Conservation (phyloP, 2,888 invertebrate genomes). For the Troides oblongomaculatus region DNA sequence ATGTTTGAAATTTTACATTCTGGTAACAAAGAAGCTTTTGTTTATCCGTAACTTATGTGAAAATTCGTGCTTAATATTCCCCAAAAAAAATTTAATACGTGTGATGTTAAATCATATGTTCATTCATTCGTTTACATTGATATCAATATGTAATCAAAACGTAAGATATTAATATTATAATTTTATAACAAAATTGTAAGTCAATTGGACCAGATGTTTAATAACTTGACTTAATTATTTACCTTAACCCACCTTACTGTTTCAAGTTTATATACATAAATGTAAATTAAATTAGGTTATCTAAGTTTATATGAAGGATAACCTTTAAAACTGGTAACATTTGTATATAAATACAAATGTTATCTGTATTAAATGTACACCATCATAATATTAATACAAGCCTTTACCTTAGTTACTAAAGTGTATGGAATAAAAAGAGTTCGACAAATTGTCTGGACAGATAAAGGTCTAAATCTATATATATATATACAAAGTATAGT, state of each 20-base stretch:
- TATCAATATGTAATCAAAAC: neutral
- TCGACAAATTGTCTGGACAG: neutral
- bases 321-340: slow-evolving; percentile 14
- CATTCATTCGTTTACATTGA: neutral
- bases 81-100: neutral
- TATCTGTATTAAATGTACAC: neutral
- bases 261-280: slow-evolving; percentile 17
- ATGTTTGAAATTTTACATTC: too few species aligned
- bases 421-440: neutral
- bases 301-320: slow-evolving; percentile 10
- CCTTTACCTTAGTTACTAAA: neutral
- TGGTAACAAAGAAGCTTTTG: neutral
- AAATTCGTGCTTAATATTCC: neutral
- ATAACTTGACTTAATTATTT: slow-evolving; percentile 29
- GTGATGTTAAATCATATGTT: neutral
- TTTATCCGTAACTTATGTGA: neutral
- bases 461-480: neutral
- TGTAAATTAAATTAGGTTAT: slow-evolving; percentile 13
- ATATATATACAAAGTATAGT: neutral
- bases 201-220: slow-evolving; percentile 16
- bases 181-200: slow-evolving; percentile 24
- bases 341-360: neutral
- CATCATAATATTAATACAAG: neutral
- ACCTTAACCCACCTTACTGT: slow-evolving; percentile 26
- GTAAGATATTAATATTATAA: slow-evolving; percentile 25